These are phyloP conservation scores for Rhynchonycteris naso DNA, from an alignment of 2,797 vertebrate species.

Conservation along the genomic window DNA sequence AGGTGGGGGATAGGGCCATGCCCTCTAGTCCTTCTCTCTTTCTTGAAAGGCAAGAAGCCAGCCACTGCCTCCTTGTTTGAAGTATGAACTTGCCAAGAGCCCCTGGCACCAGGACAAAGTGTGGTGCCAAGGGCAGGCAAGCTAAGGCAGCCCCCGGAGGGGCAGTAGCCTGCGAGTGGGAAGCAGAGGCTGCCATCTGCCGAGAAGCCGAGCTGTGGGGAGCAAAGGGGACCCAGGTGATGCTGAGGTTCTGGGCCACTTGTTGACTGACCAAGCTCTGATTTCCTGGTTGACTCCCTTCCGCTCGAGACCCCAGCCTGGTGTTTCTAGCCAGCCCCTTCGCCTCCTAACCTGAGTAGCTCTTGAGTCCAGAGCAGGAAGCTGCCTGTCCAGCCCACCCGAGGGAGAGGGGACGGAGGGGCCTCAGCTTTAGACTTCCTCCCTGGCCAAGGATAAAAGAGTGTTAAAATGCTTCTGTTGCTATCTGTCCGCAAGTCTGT, in stretches of 20 bases:
- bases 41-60: constrained; percentile 56
- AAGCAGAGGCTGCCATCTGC: neutral
- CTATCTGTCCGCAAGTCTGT: neutral
- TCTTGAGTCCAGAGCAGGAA: neutral
- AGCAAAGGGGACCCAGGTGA: neutral
- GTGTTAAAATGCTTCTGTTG: neutral
- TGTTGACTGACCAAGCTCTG: neutral
- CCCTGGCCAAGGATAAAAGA: neutral
- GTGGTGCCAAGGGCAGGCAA: constrained; percentile 58
- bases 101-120: constrained; percentile 26
- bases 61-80: constrained; percentile 41
- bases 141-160: constrained; percentile 53
- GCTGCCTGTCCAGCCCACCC: neutral
- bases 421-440: neutral
- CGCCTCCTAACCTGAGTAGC: neutral
- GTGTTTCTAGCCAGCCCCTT: neutral
- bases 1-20: neutral
- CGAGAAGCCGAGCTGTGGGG: neutral
- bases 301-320: neutral
- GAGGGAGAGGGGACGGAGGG: neutral
- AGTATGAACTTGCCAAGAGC: constrained; percentile 55
- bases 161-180: neutral
- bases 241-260: neutral
- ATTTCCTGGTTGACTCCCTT: neutral
- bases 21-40: constrained; percentile 27